Evolutionary conservation across 2,113 vertebrate species (phyloP).

Genomic region (Thunnus maccoyii): DNA sequence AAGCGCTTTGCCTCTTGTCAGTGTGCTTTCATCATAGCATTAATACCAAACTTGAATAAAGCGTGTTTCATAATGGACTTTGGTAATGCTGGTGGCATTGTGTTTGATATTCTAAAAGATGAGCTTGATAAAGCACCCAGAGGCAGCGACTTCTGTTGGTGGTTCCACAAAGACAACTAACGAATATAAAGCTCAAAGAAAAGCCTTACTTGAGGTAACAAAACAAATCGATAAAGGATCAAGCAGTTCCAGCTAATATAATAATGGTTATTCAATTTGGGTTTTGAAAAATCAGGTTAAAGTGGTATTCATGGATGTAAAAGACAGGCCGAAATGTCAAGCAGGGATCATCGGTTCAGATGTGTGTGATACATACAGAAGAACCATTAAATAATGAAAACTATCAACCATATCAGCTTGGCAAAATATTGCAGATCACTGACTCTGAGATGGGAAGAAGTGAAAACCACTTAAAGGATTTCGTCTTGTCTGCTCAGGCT

Average conservation of each 20-base stretch:
- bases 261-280: background rate
- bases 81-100: conserved; percentile 26
- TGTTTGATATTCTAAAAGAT: conserved; percentile 30
- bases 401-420: background rate
- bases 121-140: conserved; percentile 5
- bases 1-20: conserved; percentile 19
- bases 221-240: background rate
- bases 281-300: background rate
- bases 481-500: background rate
- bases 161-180: conserved; percentile 8
- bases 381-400: too few species aligned
- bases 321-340: background rate
- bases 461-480: background rate
- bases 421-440: background rate
- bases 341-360: background rate
- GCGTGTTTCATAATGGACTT: conserved; percentile 24
- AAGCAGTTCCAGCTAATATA: conserved; percentile 5
- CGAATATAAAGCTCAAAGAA: background rate
- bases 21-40: conserved; percentile 10
- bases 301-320: background rate
- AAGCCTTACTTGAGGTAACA: background rate
- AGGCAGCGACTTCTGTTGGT: conserved; percentile 11
- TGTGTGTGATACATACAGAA: background rate
- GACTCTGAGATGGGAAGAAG: background rate
- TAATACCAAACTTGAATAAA: conserved; percentile 20